Evolutionary conservation across 1,140 invertebrate genomes (phyloP).

Genomic region (Ditylenchus dipsaci): DNA sequence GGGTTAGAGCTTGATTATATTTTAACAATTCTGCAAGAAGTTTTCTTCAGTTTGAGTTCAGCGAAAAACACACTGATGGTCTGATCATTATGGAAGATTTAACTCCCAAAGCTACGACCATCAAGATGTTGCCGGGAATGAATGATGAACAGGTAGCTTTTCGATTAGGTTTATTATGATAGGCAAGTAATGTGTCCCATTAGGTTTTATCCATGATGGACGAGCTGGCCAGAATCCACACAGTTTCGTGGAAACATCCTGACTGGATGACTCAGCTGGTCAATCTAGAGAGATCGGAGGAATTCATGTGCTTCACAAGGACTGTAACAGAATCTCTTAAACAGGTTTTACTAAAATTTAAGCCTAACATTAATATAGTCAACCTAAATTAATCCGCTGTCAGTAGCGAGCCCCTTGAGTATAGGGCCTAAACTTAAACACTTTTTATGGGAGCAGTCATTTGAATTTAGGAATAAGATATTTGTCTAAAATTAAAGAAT

Average conservation of each 20-base stretch:
- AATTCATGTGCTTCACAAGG: not conserved
- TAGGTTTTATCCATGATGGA: constrained; percentile 19
- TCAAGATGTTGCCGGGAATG: constrained; percentile 36
- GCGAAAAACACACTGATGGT: constrained; percentile 26
- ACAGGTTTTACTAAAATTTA: no score
- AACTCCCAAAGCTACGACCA: constrained; percentile 14
- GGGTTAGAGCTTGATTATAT: constrained; percentile 20
- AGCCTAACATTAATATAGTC: not conserved
- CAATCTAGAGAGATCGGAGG: not conserved
- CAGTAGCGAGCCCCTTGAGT: no score
- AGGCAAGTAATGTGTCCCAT: no score
- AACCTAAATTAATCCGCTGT: not conserved
- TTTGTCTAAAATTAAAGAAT: no score
- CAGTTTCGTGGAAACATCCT: constrained; percentile 31
- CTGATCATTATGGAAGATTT: constrained; percentile 44
- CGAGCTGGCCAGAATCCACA: constrained; percentile 33
- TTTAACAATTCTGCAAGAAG: not conserved
- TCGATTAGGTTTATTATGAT: no score
- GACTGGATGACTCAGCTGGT: constrained; percentile 18
- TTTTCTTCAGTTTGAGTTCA: constrained; percentile 18
- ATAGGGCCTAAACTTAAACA: no score
- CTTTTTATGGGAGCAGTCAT: no score
- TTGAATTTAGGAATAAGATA: no score
- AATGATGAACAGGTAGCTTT: constrained; percentile 30
- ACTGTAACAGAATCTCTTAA: constrained; percentile 13